phyloP scores from a whole-genome alignment of 1,140 invertebrate species.

The Atta cephalotes region DNA sequence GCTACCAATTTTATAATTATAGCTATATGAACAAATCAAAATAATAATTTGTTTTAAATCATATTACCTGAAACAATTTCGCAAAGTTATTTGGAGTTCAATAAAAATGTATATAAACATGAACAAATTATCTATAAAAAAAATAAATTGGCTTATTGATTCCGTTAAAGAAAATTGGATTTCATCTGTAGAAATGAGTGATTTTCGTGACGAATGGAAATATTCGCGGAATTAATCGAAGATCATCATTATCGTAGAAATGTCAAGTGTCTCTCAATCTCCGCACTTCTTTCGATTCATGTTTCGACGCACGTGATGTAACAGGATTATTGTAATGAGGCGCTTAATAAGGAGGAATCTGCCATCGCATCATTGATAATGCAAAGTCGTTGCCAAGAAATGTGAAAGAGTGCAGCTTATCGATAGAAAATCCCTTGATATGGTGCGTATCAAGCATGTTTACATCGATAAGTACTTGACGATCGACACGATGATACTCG shows the following conservation, averaged over 20 bases:
- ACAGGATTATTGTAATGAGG: slow-evolving; percentile 39
- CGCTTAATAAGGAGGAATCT: slow-evolving; percentile 64
- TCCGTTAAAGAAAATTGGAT: neutral
- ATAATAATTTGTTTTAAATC: too few relatives aligned
- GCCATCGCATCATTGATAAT: slow-evolving; percentile 52
- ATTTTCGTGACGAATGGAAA: neutral
- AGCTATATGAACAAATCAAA: too few relatives aligned
- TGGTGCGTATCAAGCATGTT: slow-evolving; percentile 48
- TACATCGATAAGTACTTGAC: slow-evolving; percentile 67
- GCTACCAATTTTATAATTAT: too few relatives aligned
- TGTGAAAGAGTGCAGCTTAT: slow-evolving; percentile 63
- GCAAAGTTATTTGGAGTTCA: neutral
- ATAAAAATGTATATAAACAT: neutral
- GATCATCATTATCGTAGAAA: slow-evolving; percentile 18
- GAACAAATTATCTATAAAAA: neutral
- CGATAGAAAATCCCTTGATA: slow-evolving; percentile 44
- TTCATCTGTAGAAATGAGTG: neutral
- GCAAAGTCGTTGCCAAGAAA: slow-evolving; percentile 64
- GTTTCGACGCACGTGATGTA: neutral
- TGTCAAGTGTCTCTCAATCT: slow-evolving; percentile 31
- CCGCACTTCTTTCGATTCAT: neutral
- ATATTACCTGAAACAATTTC: neutral
- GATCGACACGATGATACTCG: slow-evolving; percentile 9
- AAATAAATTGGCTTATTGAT: neutral
- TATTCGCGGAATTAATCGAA: slow-evolving; percentile 10